These are phyloP conservation scores for Potorous gilbertii DNA, from an alignment of 2,797 vertebrate genomes.

Conservation along the genomic window DNA sequence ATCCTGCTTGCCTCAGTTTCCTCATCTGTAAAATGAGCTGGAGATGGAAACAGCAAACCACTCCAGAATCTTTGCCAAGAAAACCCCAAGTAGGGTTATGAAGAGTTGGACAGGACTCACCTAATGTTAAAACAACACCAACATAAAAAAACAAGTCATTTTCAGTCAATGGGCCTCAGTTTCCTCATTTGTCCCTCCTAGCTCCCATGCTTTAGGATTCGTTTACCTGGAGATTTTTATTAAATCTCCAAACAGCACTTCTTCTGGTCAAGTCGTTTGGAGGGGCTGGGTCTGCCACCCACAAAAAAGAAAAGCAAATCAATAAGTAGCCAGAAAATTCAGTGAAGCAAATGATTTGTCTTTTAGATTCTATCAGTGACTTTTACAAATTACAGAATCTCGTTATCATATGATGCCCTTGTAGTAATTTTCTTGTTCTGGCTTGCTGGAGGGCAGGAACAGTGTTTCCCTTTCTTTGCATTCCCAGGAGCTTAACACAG, in stretches of 20 bases:
- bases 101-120: not conserved
- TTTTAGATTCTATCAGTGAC: constrained; percentile 21
- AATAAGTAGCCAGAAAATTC: constrained; percentile 23
- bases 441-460: not conserved
- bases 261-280: constrained; percentile 41
- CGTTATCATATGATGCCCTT: not conserved
- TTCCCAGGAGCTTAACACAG: not conserved
- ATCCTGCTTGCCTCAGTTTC: not conserved
- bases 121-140: not conserved
- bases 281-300: not conserved
- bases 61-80: not conserved
- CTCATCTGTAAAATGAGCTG: not conserved
- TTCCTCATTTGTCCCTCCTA: not conserved
- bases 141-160: not conserved
- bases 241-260: constrained; percentile 10
- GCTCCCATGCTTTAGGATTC: not conserved
- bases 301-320: not conserved
- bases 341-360: constrained; percentile 2
- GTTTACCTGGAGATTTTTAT: constrained; percentile 16
- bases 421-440: not conserved
- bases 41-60: not conserved
- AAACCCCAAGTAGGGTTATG: not conserved
- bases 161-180: not conserved
- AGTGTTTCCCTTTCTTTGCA: not conserved
- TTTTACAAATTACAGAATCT: not conserved